Evolutionary conservation across 92 coral and sea anemone genomes (phyloP), one percentile per base, ranked within the genome.

Genomic region (Phenganax marumi): DNA sequence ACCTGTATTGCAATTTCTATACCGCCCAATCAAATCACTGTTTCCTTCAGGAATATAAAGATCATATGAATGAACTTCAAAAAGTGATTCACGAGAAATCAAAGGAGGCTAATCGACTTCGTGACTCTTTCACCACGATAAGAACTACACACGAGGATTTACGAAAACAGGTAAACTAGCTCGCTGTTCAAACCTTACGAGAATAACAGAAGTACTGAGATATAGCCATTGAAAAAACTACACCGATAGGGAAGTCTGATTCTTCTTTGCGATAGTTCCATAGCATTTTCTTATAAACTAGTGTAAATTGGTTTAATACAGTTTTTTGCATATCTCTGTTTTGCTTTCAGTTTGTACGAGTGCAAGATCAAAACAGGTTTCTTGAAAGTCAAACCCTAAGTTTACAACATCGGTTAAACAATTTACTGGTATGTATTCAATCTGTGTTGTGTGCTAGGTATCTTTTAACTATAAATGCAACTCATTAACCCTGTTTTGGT

Each of bases 51-150:
- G 87, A 91, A 73, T 95, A 92, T 82, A 93, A 95, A 82, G 75
- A 81, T 58, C 87, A 88, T 51, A 66, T 92, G 52, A 70, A 83
- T 22, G 91, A 88, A 68, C 91, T 92, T 0, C 95, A 92, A 75
- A 92, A 89, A 22, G 87, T 87, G 24, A 81, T 92, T 25, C 86
- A 90, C 75, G 91, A 92, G 89, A 93, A 90, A 85, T 86, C 93
- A 12, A 84, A 88, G 73, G 98, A 95, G 56, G 87, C 91, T 63
- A 90, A 89, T 83, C 88, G 99, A 63, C 84, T 96, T 76, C 91
- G 86, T 84, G 96, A 90, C 61, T 96, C 99, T 12, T 96, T 96
- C 84, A 92, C 92, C 76, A 96, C 99, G 33, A 92, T 96, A 53
- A 89, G 93, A 89, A 89, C 90, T 52, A 97, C 99, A 17, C 93